Evolutionary conservation across 2,888 invertebrate genomes (phyloP).

Genomic region (Linyphia triangularis): DNA sequence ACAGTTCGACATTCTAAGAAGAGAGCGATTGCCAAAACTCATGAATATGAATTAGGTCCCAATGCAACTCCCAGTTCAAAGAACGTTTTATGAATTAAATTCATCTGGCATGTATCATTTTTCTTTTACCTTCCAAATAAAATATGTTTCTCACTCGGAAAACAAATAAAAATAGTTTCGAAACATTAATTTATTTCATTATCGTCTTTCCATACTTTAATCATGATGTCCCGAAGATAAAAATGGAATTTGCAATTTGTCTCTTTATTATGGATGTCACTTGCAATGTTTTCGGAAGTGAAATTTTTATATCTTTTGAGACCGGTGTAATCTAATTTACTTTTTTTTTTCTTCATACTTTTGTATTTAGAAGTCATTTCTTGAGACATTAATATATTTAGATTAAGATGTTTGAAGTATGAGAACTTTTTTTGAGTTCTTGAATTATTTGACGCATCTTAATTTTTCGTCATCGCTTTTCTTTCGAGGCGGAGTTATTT

Average conservation of each 20-base stretch:
- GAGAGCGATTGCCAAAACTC: constrained; percentile 13
- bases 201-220: constrained; percentile 1
- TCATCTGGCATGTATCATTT: constrained; percentile 2
- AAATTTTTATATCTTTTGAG: constrained; percentile 31
- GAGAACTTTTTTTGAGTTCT: background rate
- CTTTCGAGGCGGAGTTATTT: background rate
- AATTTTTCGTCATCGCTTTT: background rate
- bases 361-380: background rate
- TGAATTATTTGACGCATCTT: background rate
- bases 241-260: constrained; percentile 54
- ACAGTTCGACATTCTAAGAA: background rate
- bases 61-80: background rate
- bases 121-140: background rate
- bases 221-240: constrained; percentile 11
- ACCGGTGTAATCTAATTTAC: background rate
- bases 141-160: background rate
- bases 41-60: constrained; percentile 53
- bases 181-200: constrained; percentile 65
- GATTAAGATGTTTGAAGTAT: background rate
- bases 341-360: background rate
- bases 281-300: background rate
- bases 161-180: constrained; percentile 44
- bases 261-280: constrained; percentile 36
- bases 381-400: constrained; percentile 25
- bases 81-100: background rate